phyloP scores from a whole-genome alignment of 2,888 invertebrate species.

The Anodontia alba region DNA sequence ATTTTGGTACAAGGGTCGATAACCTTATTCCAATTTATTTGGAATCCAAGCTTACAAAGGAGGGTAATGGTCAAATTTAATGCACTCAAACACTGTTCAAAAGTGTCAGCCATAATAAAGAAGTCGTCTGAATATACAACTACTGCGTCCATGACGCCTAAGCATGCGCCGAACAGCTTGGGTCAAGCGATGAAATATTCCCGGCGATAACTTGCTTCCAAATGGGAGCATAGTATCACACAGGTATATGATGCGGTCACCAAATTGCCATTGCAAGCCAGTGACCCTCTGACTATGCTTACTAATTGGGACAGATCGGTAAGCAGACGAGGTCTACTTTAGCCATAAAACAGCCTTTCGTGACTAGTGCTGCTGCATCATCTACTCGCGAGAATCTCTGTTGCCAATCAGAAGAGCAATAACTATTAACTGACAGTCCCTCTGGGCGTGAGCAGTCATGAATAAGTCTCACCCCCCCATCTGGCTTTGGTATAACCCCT shows the following conservation, averaged over 20 bases:
- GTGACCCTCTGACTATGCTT: neutral
- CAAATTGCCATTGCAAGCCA: neutral
- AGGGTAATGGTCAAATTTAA: neutral
- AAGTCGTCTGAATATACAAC: neutral
- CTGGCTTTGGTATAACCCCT: neutral
- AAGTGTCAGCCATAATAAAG: neutral
- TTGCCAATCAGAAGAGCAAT: neutral
- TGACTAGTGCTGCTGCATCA: neutral
- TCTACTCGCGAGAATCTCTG: neutral
- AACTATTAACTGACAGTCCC: neutral
- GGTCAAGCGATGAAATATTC: neutral
- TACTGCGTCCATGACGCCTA: neutral
- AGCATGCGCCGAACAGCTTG: neutral
- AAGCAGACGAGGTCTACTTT: neutral
- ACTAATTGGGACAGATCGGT: neutral
- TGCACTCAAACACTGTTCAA: neutral
- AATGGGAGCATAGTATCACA: neutral
- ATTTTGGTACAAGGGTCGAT: neutral
- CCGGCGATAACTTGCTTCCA: neutral
- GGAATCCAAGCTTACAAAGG: neutral
- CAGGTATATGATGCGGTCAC: neutral
- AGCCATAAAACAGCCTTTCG: neutral
- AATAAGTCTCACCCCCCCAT: neutral
- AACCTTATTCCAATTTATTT: neutral
- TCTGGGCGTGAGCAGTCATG: neutral